Evolutionary conservation across 2,888 invertebrate genomes (phyloP).

Genomic region (Tromatobia lineatoria): DNA sequence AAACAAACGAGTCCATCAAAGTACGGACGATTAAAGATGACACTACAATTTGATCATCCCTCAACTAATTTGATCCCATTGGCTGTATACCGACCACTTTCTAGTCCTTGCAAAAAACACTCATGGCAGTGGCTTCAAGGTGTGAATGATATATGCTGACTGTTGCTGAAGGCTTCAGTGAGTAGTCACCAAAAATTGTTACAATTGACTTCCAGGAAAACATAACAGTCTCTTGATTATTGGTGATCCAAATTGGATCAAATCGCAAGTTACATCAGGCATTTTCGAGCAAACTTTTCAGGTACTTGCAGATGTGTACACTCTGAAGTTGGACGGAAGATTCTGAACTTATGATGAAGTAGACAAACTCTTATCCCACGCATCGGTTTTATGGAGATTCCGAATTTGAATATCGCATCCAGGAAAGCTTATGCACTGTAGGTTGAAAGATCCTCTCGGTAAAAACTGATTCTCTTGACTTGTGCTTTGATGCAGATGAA

Average conservation of each 20-base stretch:
- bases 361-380: neutral
- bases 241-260: neutral
- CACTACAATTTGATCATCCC: too few relatives aligned
- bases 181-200: too few relatives aligned
- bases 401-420: slow-evolving; percentile 8
- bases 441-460: neutral
- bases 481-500: neutral
- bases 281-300: neutral
- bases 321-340: neutral
- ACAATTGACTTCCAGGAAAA: neutral
- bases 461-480: neutral
- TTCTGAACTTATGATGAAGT: neutral
- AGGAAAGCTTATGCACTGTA: slow-evolving; percentile 13
- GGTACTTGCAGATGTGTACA: neutral
- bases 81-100: too few relatives aligned
- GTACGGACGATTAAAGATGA: too few relatives aligned
- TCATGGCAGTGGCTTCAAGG: too few relatives aligned
- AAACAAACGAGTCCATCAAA: too few relatives aligned
- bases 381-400: slow-evolving; percentile 13
- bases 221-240: neutral
- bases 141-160: too few relatives aligned
- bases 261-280: neutral
- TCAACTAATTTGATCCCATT: too few relatives aligned
- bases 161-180: too few relatives aligned
- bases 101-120: too few relatives aligned